A percentile compares a stretch with the other conserved stretches of the same genome.
Conservation (phyloP, 2,113 vertebrate genomes). For the Oncorhynchus masou region DNA sequence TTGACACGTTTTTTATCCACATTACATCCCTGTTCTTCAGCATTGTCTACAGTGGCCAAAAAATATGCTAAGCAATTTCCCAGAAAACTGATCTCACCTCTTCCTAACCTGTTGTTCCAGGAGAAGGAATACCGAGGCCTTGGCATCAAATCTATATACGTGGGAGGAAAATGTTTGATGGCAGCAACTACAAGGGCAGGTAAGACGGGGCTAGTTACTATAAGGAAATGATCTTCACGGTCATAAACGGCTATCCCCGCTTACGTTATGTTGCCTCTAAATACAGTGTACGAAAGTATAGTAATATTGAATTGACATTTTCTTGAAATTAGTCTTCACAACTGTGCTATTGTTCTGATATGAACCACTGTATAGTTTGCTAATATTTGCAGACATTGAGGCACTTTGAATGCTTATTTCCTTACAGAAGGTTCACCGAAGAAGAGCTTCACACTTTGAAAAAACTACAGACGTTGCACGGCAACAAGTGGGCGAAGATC, state of each 20-base stretch:
- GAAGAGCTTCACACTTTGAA: conserved; percentile 23
- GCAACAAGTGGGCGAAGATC: conserved; percentile 50
- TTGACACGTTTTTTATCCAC: no score
- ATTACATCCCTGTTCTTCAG: no score
- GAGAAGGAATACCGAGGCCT: conserved; percentile 57
- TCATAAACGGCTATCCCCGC: not conserved
- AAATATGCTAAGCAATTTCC: no score
- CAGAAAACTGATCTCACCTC: no score
- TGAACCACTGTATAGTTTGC: not conserved
- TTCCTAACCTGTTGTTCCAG: not conserved
- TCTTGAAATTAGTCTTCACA: not conserved
- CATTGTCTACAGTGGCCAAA: no score
- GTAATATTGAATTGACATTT: not conserved
- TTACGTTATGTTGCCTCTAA: not conserved
- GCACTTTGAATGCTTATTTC: not conserved
- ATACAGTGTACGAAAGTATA: not conserved
- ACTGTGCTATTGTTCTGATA: not conserved
- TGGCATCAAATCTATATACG: conserved; percentile 53
- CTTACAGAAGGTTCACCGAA: conserved; percentile 36
- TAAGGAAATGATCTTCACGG: not conserved
- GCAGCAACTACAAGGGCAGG: conserved; percentile 61
- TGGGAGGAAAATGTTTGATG: conserved; percentile 63
- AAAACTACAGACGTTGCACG: conserved; percentile 34
- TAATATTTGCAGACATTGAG: no score
- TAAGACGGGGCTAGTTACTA: conserved; percentile 33